Conservation (phyloP, 2,888 invertebrate genomes). For the Peribatodes rhomboidaria region DNA sequence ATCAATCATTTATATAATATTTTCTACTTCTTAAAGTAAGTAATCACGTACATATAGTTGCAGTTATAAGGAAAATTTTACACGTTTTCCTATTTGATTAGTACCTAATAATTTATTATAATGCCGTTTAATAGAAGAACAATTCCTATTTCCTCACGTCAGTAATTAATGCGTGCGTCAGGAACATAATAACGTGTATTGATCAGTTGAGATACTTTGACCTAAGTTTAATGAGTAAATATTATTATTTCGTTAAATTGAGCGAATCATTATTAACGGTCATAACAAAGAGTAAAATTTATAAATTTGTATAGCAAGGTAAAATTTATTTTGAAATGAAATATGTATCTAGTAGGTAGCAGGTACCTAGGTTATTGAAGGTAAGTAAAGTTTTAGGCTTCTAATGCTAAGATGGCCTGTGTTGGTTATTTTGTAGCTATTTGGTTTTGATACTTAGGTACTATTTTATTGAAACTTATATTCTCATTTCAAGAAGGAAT, state of each 20-base stretch:
- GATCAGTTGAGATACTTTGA: neutral
- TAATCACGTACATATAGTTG: too few species aligned
- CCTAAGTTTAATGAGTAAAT: neutral
- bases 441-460: constrained; percentile 1
- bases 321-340: neutral
- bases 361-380: neutral
- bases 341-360: too few species aligned
- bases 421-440: neutral
- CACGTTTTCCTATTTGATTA: neutral
- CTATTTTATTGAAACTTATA: constrained; percentile 4
- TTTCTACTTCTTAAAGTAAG: too few species aligned
- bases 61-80: neutral
- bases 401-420: neutral
- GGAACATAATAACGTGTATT: neutral
- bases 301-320: neutral
- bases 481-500: neutral
- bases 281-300: neutral
- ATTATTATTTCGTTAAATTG: neutral
- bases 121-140: neutral
- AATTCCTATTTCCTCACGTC: neutral
- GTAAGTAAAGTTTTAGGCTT: too few species aligned
- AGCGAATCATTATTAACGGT: neutral
- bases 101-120: neutral
- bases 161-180: neutral
- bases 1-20: too few species aligned